Conservation (phyloP, 35 echinoderm and acorn worm species). For the Heliocidaris tuberculata region DNA sequence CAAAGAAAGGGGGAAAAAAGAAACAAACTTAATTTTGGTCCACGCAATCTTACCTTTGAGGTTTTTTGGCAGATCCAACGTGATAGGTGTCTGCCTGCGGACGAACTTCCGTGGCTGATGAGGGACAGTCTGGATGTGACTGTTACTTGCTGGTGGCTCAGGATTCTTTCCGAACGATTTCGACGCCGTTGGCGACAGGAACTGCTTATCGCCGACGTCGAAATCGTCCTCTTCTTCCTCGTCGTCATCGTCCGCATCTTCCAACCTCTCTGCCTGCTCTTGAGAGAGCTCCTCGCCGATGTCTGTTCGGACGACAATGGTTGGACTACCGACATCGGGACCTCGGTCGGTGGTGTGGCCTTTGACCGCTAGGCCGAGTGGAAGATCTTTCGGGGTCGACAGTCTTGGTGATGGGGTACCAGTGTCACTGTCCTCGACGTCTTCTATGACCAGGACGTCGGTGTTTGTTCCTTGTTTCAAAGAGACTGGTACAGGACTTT, state of each 20-base stretch:
- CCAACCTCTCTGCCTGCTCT: neutral
- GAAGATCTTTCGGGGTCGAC: neutral
- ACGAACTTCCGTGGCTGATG: slow-evolving; percentile 24
- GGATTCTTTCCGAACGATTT: neutral
- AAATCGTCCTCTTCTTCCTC: slow-evolving; percentile 31
- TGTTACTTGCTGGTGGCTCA: neutral
- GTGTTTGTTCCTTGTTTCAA: neutral
- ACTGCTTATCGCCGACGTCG: neutral
- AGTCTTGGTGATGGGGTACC: neutral
- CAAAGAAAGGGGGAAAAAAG: neutral
- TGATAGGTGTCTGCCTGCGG: neutral
- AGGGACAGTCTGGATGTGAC: slow-evolving; percentile 5
- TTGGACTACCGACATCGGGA: neutral
- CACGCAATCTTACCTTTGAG: neutral
- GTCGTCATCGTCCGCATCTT: neutral
- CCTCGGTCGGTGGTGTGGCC: neutral
- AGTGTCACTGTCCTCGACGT: neutral
- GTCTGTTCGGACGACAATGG: slow-evolving; percentile 6
- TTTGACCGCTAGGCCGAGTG: neutral
- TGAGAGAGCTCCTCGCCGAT: neutral
- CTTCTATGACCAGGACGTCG: neutral
- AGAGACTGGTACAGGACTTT: slow-evolving; percentile 5
- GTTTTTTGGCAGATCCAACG: neutral
- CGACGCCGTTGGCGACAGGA: neutral
- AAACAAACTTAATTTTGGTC: neutral